These are phyloP conservation scores for Leptura quadrifasciata DNA, from an alignment of 2,888 invertebrate species.

Conservation along the genomic window DNA sequence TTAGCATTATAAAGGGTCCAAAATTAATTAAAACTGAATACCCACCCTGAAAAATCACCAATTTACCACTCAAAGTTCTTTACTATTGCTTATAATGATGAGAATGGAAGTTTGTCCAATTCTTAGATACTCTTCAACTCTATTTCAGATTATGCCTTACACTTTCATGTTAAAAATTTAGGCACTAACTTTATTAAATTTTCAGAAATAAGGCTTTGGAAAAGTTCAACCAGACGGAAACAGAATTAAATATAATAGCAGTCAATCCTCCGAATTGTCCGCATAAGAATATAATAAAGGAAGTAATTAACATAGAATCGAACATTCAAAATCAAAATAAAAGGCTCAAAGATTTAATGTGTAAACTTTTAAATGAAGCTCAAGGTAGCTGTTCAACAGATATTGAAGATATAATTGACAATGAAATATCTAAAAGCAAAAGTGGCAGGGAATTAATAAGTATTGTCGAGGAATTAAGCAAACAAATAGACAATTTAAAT, in stretches of 20 bases:
- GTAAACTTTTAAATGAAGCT: slow-evolving; percentile 48
- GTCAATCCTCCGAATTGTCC: not conserved
- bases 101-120: too few relatives aligned
- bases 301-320: slow-evolving; percentile 42
- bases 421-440: not conserved
- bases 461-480: slow-evolving; percentile 1
- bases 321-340: slow-evolving; percentile 49
- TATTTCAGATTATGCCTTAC: too few relatives aligned
- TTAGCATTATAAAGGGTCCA: too few relatives aligned
- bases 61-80: too few relatives aligned
- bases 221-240: not conserved
- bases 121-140: too few relatives aligned
- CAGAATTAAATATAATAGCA: not conserved
- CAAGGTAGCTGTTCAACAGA: slow-evolving; percentile 25
- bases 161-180: too few relatives aligned
- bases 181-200: not conserved
- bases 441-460: not conserved
- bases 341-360: slow-evolving; percentile 41
- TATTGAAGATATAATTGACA: not conserved
- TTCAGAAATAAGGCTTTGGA: not conserved
- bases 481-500: slow-evolving; percentile 22
- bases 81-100: too few relatives aligned
- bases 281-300: slow-evolving; percentile 20
- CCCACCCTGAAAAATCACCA: too few relatives aligned
- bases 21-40: too few relatives aligned